Evolutionary conservation across 2,888 invertebrate species (phyloP), one percentile per base, ranked within the genome.

Genomic region (Lucinisca nassula): DNA sequence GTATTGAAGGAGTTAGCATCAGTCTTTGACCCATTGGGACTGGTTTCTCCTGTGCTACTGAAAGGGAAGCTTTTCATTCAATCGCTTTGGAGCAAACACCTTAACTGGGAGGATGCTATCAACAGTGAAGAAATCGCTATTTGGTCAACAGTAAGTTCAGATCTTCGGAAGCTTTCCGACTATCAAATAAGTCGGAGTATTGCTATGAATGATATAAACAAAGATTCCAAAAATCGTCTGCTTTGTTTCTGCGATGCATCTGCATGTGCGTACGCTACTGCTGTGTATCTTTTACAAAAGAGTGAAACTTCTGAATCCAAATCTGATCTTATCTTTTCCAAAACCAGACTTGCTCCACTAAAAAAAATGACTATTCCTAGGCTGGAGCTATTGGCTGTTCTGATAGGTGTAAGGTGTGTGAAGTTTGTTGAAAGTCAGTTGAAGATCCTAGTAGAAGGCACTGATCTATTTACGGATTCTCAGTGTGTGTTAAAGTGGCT

Each of bases 1-100:
- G 70, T 70, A 21, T 70, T 70, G 21, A 70, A 30, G n/a, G 35
- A 70, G 37, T 70, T 70, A 70, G 70, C 70, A 70, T 70, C 70
- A 30, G 37, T 70, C 12, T 70, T 70, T 70, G 70, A 70, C 70
- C 70, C 70, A 37, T 27, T 70, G 70, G 70, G 70, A 37, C 27
- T 70, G n/a, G 32, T 70, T 37, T 32, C 70, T 27, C 70, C 70
- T 32, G 70, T 70, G 12, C 14, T 37, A 32, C 70, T 70, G 27
- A 70, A 37, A 70, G 70, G 70, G 17, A 70, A 70, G n/a, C 70
- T 70, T 6, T 37, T 70, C 17, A 32, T 70, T 70, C 70, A 70
- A 70, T 35, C 70, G 17, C 35, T 70, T 14, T 70, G 70, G 70
- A 45, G 10, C 14, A 45, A 45, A 45, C 45, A 45, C 14, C 45